Evolutionary conservation across 2,113 vertebrate species (phyloP), one percentile per base, ranked within the genome.

Genomic region (Colaptes auratus): DNA sequence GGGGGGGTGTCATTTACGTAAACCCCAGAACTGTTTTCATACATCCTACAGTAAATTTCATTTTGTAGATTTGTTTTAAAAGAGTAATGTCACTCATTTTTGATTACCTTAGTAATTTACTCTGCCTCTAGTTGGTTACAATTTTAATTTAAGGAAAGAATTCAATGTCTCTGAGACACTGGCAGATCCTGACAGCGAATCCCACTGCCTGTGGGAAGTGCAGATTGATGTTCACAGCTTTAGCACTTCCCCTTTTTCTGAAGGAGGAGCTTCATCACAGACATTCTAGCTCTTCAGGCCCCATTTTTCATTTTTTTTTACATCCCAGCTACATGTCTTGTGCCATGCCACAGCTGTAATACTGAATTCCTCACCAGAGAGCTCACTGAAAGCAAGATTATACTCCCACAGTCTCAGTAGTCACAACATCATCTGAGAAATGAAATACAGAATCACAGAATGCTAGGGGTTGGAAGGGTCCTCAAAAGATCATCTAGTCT

Each of bases 171-270:
- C 88, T 75, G 92, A 88, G 88, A 94, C 92, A 86, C 76, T 84
- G 77, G 73, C 7, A 7, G 86, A 90, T 88, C 88, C 90, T 96
- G 73, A 70, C 83, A 94, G 73, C 86, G 95, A 96, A 95, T 96
- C 88, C 96, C 83, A 94, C 92, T 90, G 95, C 90, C 86, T 94
- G 96, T 96, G 88, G 95, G 95, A 96, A 96, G 96, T 83, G 83
- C 93, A 92, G 92, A 93, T 90, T 95, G 95, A 96, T 96, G 96
- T 96, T 95, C 93, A 93, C 88, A 93, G 92, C 93, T 96, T 94
- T 94, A 96, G 96, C 92, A 95, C 96, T 88, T 96, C 86, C 90
- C 73, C n/a, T 96, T 96, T 95, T 94, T 76, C 88, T 90, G 93
- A 92, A 95, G 95, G 90, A 95, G 88, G 90, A 96, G 90, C 88